Evolutionary conservation across 2,797 vertebrate species (phyloP).

Genomic region (Chrosomus eos): DNA sequence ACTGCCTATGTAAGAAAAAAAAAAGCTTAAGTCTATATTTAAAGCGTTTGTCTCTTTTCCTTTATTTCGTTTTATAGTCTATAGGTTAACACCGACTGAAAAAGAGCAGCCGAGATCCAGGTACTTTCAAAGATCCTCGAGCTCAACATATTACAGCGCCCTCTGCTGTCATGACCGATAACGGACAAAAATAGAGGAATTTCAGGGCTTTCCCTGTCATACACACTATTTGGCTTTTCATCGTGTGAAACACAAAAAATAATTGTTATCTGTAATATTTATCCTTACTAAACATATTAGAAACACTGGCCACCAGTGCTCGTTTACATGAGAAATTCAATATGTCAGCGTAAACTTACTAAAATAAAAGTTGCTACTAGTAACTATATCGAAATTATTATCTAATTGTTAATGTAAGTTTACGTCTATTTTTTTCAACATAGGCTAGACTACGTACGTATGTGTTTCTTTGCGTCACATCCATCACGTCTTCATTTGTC

Average conservation of each 20-base stretch:
- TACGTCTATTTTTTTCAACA: too few relatives aligned
- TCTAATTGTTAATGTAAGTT: not conserved
- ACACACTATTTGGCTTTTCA: not conserved
- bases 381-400: not conserved
- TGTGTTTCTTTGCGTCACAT: not conserved
- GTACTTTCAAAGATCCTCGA: too few relatives aligned
- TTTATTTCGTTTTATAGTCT: too few relatives aligned
- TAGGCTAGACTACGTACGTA: too few relatives aligned
- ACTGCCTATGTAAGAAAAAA: too few relatives aligned
- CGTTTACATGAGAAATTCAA: not conserved
- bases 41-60: fast-evolving
- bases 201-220: not conserved
- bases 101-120: too few relatives aligned
- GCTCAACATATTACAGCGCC: not conserved
- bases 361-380: not conserved
- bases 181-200: not conserved
- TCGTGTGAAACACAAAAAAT: too few relatives aligned
- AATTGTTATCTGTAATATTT: not conserved
- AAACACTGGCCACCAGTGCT: not conserved
- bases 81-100: not conserved
- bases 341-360: not conserved
- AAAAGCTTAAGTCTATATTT: too few relatives aligned
- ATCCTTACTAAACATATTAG: not conserved
- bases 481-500: not conserved
- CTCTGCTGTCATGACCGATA: not conserved